phyloP scores from a whole-genome alignment of 2,888 invertebrate genomes.

The Cacoxenus indagator region DNA sequence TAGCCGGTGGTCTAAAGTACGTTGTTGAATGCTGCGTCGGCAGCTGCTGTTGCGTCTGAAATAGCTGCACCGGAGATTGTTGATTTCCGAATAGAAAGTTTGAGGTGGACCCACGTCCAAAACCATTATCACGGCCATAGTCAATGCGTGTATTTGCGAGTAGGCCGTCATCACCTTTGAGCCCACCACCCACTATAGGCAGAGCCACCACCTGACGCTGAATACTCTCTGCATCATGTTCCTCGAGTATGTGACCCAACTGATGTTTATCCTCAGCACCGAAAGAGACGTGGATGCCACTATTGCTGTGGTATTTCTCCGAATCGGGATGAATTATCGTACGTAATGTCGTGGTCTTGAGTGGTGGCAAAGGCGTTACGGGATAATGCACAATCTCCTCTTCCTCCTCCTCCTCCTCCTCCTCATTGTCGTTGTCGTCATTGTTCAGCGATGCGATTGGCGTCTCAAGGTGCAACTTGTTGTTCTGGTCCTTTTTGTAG shows the following conservation, averaged over 20 bases:
- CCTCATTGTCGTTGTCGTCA: constrained; percentile 75
- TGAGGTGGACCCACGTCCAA: constrained; percentile 42
- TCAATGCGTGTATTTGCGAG: constrained; percentile 55
- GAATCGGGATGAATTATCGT: constrained; percentile 90
- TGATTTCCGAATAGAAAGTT: constrained; percentile 43
- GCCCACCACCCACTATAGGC: constrained; percentile 51
- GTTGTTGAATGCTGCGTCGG: constrained; percentile 48
- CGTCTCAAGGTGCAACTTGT: constrained; percentile 83
- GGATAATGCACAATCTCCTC: constrained; percentile 70
- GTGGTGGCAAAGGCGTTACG: constrained; percentile 73
- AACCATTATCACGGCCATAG: constrained; percentile 49
- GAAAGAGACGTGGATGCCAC: constrained; percentile 86
- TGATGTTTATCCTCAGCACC: constrained; percentile 75
- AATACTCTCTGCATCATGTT: constrained; percentile 76
- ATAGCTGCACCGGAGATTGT: constrained; percentile 34
- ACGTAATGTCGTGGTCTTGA: constrained; percentile 83
- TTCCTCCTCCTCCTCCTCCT: constrained; percentile 72
- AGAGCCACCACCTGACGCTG: constrained; percentile 76
- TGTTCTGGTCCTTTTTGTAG: constrained; percentile 86
- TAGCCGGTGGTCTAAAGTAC: constrained; percentile 47
- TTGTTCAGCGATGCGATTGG: constrained; percentile 84
- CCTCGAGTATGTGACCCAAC: constrained; percentile 71
- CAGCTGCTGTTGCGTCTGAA: constrained; percentile 49
- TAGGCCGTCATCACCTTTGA: constrained; percentile 26
- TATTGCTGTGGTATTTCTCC: constrained; percentile 84